Evolutionary conservation across 2,113 vertebrate species (phyloP).

Genomic region (Orycteropus afer): DNA sequence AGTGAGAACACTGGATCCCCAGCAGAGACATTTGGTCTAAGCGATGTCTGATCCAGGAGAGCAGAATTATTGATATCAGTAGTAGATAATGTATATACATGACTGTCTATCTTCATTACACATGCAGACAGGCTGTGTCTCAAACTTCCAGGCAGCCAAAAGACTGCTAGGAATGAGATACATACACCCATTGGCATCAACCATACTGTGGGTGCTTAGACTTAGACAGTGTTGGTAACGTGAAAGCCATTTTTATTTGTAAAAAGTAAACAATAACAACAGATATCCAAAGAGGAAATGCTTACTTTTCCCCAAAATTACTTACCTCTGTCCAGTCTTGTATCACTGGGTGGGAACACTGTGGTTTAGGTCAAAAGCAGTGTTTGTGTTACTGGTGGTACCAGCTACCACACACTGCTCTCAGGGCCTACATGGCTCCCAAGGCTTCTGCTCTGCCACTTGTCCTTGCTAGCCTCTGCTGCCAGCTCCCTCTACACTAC

Average conservation of each 20-base stretch:
- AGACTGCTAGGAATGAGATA: background rate
- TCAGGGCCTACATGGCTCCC: background rate
- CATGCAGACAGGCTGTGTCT: background rate
- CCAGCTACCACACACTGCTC: background rate
- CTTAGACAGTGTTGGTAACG: background rate
- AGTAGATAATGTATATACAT: background rate
- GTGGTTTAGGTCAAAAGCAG: background rate
- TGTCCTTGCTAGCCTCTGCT: background rate
- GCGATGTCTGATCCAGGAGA: background rate
- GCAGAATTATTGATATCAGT: background rate
- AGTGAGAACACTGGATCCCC: background rate
- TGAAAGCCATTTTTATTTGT: background rate
- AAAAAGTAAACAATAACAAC: background rate
- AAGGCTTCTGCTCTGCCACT: background rate
- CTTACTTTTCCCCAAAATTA: background rate
- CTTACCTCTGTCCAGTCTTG: no score
- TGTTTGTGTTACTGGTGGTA: background rate
- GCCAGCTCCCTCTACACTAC: background rate
- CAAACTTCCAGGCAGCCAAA: background rate
- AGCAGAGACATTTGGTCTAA: slow-evolving; percentile 1
- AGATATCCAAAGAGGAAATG: background rate
- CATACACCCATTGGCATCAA: background rate
- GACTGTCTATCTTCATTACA: background rate
- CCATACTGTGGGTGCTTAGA: background rate
- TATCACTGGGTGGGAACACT: background rate